Evolutionary conservation across 2,113 vertebrate species (phyloP), one percentile per base, ranked within the genome.

Genomic region (Lophura nycthemera): DNA sequence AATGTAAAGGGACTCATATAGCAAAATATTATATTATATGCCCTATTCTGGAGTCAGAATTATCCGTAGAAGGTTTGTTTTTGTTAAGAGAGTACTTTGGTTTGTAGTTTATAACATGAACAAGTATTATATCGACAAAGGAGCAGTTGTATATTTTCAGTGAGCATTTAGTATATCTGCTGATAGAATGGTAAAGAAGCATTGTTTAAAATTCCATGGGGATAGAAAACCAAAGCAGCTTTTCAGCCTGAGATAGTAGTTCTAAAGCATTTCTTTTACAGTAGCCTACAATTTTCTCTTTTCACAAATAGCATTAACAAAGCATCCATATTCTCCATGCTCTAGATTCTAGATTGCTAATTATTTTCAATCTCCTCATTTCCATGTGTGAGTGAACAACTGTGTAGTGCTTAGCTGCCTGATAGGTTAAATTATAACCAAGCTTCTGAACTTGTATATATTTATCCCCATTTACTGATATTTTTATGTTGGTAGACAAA

Each of bases 281-380:
- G 13, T 42, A 71, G 14, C 22, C 29, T 47, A 13, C 24, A 47
- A 15, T 64, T 67, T 34, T 73, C 30, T 59, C 27, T 43, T 59
- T 18, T 25, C 48, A 20, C 25, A 48, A 59, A 63, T 9, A 91
- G 6, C 18, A 71, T 57, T 42, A 61, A 66, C 69, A 73, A 54
- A 54, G 52, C 52, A 16, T 30, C 11, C 5, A 10, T 67, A 27
- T 56, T 67, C 29, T 67, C n/a, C 10, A 61, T 17, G 29, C 6
- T 67, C 40, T 48, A 48, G 14, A 43, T 60, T 86, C 27, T 45
- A 52, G 15, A 27, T 36, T 64, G 45, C 42, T 19, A 52, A 19
- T 45, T 2, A 59, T 69, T 67, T 74, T 74, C 40, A 8, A 57
- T 47, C 15, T 56, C 8, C 4, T 2, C 1, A 0, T 20, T 4